Percentiles rank a stretch among this genome's conserved stretches.
Conservation (phyloP, 1,140 invertebrate genomes). For the Asobara japonica region DNA sequence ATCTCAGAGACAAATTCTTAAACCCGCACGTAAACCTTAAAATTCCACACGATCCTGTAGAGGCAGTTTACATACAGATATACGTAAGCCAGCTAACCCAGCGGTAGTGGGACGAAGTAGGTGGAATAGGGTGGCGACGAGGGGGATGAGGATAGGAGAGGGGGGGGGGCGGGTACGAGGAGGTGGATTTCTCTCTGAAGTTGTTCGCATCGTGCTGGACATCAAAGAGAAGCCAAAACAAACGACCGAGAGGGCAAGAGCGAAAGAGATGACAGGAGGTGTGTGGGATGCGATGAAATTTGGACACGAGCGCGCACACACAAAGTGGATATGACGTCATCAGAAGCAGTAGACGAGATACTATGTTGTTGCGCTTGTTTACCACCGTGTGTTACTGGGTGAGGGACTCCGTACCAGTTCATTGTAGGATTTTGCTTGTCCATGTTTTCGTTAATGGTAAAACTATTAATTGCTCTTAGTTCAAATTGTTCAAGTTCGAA, state of each 20-base stretch:
- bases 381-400: conserved; percentile 51
- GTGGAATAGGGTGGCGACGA: not conserved
- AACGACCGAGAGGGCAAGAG: conserved; percentile 38
- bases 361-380: conserved; percentile 22
- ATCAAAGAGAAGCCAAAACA: conserved; percentile 57
- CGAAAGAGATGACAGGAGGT: conserved; percentile 20
- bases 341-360: conserved; percentile 42
- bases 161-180: not conserved
- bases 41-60: conserved; percentile 14
- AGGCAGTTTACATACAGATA: conserved; percentile 6
- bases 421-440: conserved; percentile 35
- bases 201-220: conserved; percentile 46
- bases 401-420: conserved; percentile 47
- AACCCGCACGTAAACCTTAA: not conserved
- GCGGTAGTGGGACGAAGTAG: not conserved
- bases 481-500: too few relatives aligned
- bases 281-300: conserved; percentile 55
- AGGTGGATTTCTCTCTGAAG: conserved; percentile 42
- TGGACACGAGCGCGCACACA: conserved; percentile 48
- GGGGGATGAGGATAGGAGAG: conserved; percentile 16
- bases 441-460: too few relatives aligned
- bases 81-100: not conserved
- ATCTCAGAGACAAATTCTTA: conserved; percentile 11
- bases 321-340: conserved; percentile 55
- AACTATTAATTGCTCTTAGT: too few relatives aligned